Conservation (phyloP, 2,888 invertebrate species). For the Conus canariensis region DNA sequence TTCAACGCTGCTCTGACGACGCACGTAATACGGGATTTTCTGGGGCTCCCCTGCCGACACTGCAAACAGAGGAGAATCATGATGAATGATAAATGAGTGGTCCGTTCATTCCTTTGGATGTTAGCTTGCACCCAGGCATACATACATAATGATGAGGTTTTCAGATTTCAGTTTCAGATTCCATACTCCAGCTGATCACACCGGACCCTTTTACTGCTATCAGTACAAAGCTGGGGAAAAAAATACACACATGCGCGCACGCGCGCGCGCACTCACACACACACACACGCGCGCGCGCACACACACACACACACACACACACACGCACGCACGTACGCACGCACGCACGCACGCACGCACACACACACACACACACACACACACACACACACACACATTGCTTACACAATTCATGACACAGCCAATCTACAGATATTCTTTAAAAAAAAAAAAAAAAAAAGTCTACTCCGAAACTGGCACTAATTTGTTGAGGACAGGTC, state of each 20-base stretch:
- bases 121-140: too few species aligned
- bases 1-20: constrained; percentile 75
- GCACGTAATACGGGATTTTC: constrained; percentile 71
- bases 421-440: too few species aligned
- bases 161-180: too few species aligned
- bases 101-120: too few species aligned
- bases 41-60: constrained; percentile 63
- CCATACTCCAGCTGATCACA: too few species aligned
- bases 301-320: neutral
- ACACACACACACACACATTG: neutral
- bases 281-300: neutral
- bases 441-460: too few species aligned
- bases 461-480: too few species aligned
- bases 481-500: too few species aligned
- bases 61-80: constrained; percentile 49
- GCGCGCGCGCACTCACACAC: too few species aligned
- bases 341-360: constrained; percentile 1
- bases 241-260: neutral
- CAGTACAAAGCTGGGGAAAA: neutral
- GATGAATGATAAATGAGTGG: too few species aligned
- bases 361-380: constrained; percentile 16
- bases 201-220: too few species aligned
- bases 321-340: neutral
- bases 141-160: too few species aligned
- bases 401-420: neutral